Percentiles rank a stretch among this genome's conserved stretches.
Evolutionary conservation across 2,888 invertebrate species (phyloP).

Genomic region (Epirrhoe tristata): DNA sequence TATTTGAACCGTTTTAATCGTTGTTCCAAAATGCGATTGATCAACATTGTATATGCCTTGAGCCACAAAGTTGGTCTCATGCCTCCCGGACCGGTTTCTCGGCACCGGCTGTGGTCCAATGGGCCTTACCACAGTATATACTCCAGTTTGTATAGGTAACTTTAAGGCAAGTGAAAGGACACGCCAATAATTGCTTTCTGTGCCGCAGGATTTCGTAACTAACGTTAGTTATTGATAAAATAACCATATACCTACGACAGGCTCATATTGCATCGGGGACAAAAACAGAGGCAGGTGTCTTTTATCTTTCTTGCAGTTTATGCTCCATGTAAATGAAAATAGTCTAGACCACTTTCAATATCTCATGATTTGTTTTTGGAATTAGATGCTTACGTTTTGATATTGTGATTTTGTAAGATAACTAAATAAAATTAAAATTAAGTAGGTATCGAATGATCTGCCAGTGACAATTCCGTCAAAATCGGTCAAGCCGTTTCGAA

Average conservation of each 20-base stretch:
- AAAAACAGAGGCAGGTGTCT: constrained; percentile 39
- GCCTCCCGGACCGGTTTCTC: constrained; percentile 78
- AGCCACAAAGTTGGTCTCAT: constrained; percentile 77
- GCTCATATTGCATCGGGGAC: constrained; percentile 32
- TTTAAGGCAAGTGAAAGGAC: constrained; percentile 79
- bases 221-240: constrained; percentile 53
- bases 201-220: constrained; percentile 72
- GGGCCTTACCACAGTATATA: constrained; percentile 57
- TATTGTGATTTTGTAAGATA: not conserved
- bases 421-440: too few species aligned
- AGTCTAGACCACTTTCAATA: constrained; percentile 9
- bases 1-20: constrained; percentile 64
- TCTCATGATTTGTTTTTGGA: constrained; percentile 2
- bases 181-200: constrained; percentile 78
- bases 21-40: constrained; percentile 79
- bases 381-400: not conserved
- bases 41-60: constrained; percentile 81
- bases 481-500: too few species aligned
- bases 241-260: constrained; percentile 51
- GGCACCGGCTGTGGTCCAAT: constrained; percentile 75
- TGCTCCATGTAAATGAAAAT: constrained; percentile 5
- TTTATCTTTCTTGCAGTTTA: constrained; percentile 29
- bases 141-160: constrained; percentile 20
- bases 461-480: too few species aligned
- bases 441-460: too few species aligned